These are phyloP conservation scores for Alexandromys fortis DNA, from an alignment of 2,113 vertebrate species.

Conservation along the genomic window DNA sequence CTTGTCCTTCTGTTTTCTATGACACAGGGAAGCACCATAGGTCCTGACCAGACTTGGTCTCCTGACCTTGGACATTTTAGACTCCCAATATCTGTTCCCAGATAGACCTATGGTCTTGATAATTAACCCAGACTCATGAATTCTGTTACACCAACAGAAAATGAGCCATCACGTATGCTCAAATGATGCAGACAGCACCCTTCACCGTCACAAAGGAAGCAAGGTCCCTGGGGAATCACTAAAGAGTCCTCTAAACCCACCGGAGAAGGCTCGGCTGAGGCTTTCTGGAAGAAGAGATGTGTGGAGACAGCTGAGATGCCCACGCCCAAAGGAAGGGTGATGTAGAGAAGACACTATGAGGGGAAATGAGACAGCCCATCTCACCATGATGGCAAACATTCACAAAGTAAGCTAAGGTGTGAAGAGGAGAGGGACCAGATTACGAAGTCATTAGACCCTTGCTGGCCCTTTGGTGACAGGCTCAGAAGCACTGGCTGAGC, in stretches of 20 bases:
- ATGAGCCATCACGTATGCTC: not conserved
- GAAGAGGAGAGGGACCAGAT: no score
- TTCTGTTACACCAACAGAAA: not conserved
- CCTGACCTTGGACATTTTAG: not conserved
- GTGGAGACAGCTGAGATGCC: not conserved
- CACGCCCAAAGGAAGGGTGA: not conserved
- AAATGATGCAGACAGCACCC: not conserved
- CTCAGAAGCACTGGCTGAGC: fast-evolving
- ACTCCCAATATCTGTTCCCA: not conserved
- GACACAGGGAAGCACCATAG: not conserved
- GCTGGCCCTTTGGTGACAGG: fast-evolving
- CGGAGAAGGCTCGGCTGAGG: no score
- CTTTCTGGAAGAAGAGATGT: not conserved
- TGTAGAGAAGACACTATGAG: not conserved
- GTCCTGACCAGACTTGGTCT: not conserved
- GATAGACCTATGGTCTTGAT: not conserved
- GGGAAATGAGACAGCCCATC: no score
- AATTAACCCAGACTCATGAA: not conserved
- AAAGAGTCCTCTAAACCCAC: fast-evolving
- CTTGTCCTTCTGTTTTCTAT: not conserved
- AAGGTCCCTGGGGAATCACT: no score
- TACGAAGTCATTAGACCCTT: fast-evolving
- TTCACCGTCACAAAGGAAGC: not conserved
- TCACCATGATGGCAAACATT: not conserved
- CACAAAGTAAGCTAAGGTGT: fast-evolving